Evolutionary conservation across 2,888 invertebrate species (phyloP).

Genomic region (Tubulanus polymorphus): DNA sequence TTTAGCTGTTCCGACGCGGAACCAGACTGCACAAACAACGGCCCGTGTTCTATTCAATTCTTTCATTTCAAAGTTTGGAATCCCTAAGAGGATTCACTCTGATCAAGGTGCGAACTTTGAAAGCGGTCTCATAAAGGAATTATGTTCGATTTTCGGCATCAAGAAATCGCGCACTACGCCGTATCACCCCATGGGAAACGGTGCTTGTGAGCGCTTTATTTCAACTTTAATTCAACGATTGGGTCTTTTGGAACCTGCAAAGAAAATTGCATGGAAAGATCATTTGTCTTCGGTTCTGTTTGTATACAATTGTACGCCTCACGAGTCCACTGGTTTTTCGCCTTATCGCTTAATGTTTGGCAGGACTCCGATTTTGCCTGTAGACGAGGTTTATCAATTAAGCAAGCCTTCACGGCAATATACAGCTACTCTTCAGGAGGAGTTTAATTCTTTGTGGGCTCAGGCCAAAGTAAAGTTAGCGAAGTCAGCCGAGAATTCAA

Average conservation of each 20-base stretch:
- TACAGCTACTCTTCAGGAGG: too few relatives aligned
- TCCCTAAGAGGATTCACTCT: conserved; percentile 20
- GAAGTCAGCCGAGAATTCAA: too few relatives aligned
- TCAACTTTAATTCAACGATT: neutral
- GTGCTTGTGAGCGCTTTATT: neutral
- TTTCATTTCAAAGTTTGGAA: conserved; percentile 23
- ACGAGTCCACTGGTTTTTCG: neutral
- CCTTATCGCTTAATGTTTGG: conserved; percentile 3
- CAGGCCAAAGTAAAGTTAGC: too few relatives aligned
- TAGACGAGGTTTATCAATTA: neutral
- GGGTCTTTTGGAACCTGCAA: neutral
- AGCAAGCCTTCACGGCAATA: too few relatives aligned
- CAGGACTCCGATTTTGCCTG: neutral
- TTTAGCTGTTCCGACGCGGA: conserved; percentile 20
- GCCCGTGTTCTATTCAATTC: conserved; percentile 20
- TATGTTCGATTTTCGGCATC: conserved; percentile 19
- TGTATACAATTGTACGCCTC: neutral
- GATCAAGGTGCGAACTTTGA: conserved; percentile 24
- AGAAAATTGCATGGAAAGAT: neutral
- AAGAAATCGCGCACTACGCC: conserved; percentile 21
- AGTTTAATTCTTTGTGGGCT: too few relatives aligned
- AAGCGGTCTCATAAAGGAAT: conserved; percentile 13
- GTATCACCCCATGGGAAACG: conserved; percentile 20
- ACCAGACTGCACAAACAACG: conserved; percentile 21
- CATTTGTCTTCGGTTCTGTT: neutral